Base-by-base conservation (phyloP, 1,140 invertebrate species). In the Hylaeus anthracinus region DNA sequence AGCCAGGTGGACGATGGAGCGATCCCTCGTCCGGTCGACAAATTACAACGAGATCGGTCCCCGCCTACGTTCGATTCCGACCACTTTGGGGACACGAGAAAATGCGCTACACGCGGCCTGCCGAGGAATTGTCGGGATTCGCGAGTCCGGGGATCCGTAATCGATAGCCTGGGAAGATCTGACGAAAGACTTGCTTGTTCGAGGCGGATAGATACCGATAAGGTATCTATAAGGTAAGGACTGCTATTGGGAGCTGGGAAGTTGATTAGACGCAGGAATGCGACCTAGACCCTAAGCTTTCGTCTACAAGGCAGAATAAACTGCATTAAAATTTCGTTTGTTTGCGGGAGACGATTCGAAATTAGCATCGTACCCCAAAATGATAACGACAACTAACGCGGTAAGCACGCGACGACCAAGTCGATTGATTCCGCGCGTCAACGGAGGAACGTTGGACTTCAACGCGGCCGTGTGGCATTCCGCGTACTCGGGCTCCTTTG, bases 31-130 rank as follows among this genome's bases (percentile, higher is more conserved):
- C 48, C 81, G 72, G 2, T 72, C 84, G 88, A 91, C 88, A 90
- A 91, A 90, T 90, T 89, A 89, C 88, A 90, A 88, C 64, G 80
- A 84, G 86, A 89, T 89, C 84, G 78, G 75, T 9, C 63, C 45
- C 48, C 26, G 12, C 48, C 51, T 67, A 67, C 41, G 6, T 43
- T 60, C 56, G 71, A 79, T 85, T 41, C 61, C 67, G 37, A 15
- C 77, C 48, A 53, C 78, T 81, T 82, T 66, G 37, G 66, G 37
- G 39, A 65, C 37, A 56, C 41, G 51, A 39, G 45, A 74, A 56
- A 67, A 41, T 55, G 43, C 43, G 10, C 14, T 10, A 48, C 5
- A 9, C n/a, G 12, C n/a, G 5, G 58, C 26, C 26, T 26, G 26
- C 26, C n/a, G 45, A 14, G n/a, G 8, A 43, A 43, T 73, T 55